These are phyloP conservation scores for Autographa gamma DNA, from an alignment of 2,888 invertebrate genomes.

Conservation along the genomic window DNA sequence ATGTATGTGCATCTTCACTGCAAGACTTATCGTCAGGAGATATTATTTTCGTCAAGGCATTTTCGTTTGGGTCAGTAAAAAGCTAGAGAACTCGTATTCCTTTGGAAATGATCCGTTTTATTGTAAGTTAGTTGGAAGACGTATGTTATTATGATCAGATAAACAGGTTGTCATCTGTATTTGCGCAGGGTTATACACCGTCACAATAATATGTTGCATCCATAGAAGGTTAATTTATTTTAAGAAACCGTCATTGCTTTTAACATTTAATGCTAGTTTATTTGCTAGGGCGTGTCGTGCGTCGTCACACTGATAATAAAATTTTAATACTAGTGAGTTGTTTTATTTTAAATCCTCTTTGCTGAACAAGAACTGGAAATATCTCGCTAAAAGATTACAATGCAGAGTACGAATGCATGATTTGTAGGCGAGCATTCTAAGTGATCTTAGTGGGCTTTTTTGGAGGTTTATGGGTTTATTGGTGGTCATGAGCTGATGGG, in stretches of 20 bases:
- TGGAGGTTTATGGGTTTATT: no score
- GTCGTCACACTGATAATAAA: constrained; percentile 73
- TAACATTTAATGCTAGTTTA: constrained; percentile 77
- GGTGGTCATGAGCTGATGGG: no score
- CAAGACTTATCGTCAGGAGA: constrained; percentile 17
- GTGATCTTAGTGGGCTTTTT: no score
- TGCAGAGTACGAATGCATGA: no score
- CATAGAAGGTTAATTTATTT: constrained; percentile 66
- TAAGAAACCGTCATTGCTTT: constrained; percentile 73
- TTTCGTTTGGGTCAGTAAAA: constrained; percentile 38
- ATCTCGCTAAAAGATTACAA: no score
- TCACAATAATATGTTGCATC: constrained; percentile 59
- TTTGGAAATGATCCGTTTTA: constrained; percentile 27
- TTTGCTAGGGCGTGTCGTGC: constrained; percentile 72
- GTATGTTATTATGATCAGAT: constrained; percentile 30
- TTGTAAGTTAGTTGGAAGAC: constrained; percentile 46
- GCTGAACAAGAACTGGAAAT: background rate
- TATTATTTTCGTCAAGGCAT: constrained; percentile 32
- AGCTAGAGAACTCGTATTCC: constrained; percentile 43
- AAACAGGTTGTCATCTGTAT: constrained; percentile 35
- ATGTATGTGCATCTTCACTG: constrained; percentile 48
- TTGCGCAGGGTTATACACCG: constrained; percentile 41
- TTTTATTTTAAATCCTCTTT: constrained; percentile 38
- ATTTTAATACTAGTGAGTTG: constrained; percentile 68
- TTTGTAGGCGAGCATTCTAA: no score